A percentile compares a stretch with the other conserved stretches of the same genome.
phyloP scores from a whole-genome alignment of 2,797 vertebrate species.

The Phylloscopus collybita region DNA sequence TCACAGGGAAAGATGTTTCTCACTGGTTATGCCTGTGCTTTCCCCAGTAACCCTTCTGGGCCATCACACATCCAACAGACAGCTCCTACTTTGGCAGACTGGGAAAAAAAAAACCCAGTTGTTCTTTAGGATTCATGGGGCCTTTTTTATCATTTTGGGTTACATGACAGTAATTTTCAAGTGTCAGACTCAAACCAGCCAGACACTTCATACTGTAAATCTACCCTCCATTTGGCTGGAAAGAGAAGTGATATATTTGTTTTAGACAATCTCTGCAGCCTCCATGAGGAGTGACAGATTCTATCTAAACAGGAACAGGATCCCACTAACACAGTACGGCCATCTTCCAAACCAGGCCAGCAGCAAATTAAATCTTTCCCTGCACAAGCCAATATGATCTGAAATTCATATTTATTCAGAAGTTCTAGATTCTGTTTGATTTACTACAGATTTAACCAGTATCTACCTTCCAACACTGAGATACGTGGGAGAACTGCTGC shows the following conservation, averaged over 20 bases:
- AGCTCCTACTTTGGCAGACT: neutral
- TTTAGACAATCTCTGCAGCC: neutral
- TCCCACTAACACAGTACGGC: neutral
- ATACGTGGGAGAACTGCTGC: neutral
- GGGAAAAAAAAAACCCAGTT: neutral
- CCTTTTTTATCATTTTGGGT: neutral
- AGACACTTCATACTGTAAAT: neutral
- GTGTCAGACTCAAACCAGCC: neutral
- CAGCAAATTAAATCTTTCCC: neutral
- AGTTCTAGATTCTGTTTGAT: neutral
- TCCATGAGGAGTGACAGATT: neutral
- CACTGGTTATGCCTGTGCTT: neutral
- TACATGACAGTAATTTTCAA: neutral
- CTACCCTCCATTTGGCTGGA: neutral
- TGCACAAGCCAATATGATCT: neutral
- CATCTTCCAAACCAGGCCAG: neutral
- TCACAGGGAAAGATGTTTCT: neutral
- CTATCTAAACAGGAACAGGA: neutral
- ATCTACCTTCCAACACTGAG: neutral
- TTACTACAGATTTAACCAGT: neutral
- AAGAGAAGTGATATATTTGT: neutral
- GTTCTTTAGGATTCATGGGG: neutral
- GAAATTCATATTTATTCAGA: neutral
- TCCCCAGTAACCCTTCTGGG: neutral
- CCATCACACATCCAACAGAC: neutral